A percentile compares a stretch with the other conserved stretches of the same genome.
phyloP scores from a whole-genome alignment of 2,113 vertebrate species.

The Meles meles region DNA sequence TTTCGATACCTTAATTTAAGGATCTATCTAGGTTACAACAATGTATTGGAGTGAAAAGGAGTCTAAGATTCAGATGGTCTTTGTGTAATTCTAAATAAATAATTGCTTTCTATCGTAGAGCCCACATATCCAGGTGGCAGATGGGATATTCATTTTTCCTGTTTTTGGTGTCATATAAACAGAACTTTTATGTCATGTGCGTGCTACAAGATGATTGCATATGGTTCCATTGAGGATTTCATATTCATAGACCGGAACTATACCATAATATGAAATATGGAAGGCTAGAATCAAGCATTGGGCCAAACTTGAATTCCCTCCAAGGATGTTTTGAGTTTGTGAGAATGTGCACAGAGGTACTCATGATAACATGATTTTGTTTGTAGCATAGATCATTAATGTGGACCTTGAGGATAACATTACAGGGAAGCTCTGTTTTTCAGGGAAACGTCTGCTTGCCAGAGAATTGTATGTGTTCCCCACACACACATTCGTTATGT shows the following conservation, averaged over 20 bases:
- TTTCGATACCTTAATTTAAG: neutral
- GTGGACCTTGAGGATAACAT: neutral
- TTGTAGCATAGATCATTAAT: neutral
- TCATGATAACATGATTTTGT: neutral
- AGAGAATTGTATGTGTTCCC: neutral
- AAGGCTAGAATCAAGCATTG: neutral
- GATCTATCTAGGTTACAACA: neutral
- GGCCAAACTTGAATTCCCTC: neutral
- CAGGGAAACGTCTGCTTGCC: neutral
- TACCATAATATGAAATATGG: neutral
- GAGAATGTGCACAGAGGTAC: neutral
- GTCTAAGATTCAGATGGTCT: neutral
- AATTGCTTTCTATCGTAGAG: neutral
- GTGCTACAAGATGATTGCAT: neutral
- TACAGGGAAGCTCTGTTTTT: neutral
- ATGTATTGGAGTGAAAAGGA: neutral
- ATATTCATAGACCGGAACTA: neutral
- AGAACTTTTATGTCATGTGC: neutral
- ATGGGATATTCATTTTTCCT: neutral
- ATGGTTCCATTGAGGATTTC: conserved; percentile 5
- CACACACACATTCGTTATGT: neutral
- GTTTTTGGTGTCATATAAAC: neutral
- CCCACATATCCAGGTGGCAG: neutral
- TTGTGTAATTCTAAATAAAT: neutral
- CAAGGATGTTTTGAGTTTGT: neutral